A percentile compares a stretch with the other conserved stretches of the same genome.
Evolutionary conservation across 2,113 vertebrate species (phyloP).

Genomic region (Halichoerus grypus): DNA sequence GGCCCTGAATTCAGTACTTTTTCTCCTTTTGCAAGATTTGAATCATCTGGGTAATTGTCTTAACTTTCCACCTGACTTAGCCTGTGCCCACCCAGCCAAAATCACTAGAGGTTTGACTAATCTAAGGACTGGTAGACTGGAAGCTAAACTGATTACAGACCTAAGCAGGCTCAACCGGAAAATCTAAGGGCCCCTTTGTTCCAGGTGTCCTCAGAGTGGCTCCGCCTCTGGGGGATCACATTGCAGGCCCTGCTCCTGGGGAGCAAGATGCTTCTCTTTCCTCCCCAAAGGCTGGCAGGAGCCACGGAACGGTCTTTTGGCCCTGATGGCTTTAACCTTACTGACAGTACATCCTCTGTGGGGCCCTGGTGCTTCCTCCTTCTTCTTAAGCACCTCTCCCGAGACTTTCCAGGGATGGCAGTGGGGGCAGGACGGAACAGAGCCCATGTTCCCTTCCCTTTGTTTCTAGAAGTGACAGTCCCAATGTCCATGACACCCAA

Average conservation of each 20-base stretch:
- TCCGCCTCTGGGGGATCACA: not conserved
- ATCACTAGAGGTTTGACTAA: not conserved
- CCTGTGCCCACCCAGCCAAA: not conserved
- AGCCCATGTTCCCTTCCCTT: not conserved
- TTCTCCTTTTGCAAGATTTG: slow-evolving; percentile 22
- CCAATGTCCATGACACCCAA: not conserved
- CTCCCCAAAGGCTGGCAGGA: slow-evolving; percentile 50
- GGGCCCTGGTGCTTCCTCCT: not conserved
- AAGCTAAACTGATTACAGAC: slow-evolving; percentile 29
- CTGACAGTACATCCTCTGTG: slow-evolving; percentile 35
- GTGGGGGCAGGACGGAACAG: not conserved
- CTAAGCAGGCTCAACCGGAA: slow-evolving; percentile 1
- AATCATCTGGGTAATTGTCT: slow-evolving; percentile 51
- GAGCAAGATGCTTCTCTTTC: slow-evolving; percentile 11
- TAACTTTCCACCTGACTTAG: slow-evolving; percentile 65
- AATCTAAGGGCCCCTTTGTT: slow-evolving; percentile 57
- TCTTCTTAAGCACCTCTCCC: slow-evolving; percentile 44
- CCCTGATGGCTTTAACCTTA: slow-evolving; percentile 64
- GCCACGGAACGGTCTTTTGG: not conserved
- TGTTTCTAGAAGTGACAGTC: not conserved
- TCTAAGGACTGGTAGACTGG: slow-evolving; percentile 2
- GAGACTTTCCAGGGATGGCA: slow-evolving; percentile 49
- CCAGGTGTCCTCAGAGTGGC: slow-evolving; percentile 39
- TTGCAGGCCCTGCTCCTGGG: slow-evolving; percentile 27
- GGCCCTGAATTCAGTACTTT: not conserved